Evolutionary conservation across 2,797 vertebrate genomes (phyloP).

Genomic region (Balearica regulorum): DNA sequence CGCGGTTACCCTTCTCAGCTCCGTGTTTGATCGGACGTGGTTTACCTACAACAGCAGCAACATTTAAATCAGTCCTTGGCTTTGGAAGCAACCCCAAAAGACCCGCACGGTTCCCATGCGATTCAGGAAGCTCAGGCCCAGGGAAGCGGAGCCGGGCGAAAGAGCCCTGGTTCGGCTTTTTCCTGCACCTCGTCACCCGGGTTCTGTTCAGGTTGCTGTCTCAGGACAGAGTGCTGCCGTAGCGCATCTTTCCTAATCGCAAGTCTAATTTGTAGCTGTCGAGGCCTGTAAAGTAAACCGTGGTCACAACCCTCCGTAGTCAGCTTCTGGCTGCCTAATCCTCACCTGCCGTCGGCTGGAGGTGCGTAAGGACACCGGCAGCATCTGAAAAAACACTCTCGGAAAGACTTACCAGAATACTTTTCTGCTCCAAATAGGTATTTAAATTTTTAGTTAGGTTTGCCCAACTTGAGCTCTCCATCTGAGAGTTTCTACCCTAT

Average conservation of each 20-base stretch:
- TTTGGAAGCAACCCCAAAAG: neutral
- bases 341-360: neutral
- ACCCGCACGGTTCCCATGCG: accelerated
- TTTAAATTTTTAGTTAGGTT: neutral
- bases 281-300: neutral
- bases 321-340: neutral
- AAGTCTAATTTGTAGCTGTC: neutral
- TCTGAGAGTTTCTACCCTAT: accelerated
- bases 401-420: accelerated
- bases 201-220: neutral
- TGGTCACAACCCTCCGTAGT: accelerated
- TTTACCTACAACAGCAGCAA: neutral
- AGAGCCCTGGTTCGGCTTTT: neutral
- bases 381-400: neutral
- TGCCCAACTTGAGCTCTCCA: neutral
- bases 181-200: accelerated
- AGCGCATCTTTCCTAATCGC: neutral
- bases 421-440: neutral
- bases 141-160: neutral
- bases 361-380: neutral
- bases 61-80: neutral
- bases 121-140: neutral
- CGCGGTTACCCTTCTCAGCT: neutral
- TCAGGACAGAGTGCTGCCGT: neutral
- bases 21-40: neutral